These are phyloP conservation scores for Lepidothrix coronata DNA, from an alignment of 2,113 vertebrate species.

Conservation along the genomic window DNA sequence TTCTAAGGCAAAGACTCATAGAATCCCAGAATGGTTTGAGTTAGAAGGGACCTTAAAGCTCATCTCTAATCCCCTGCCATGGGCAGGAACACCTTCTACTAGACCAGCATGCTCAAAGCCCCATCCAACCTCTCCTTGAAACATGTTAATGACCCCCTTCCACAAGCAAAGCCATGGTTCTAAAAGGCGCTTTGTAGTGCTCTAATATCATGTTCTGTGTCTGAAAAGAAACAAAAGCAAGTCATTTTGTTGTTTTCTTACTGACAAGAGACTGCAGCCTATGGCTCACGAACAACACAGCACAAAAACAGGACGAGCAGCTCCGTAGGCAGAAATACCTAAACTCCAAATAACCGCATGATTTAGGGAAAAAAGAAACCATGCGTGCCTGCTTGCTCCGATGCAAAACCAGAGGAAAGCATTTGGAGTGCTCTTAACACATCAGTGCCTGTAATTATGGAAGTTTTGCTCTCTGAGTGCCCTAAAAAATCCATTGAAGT, in stretches of 20 bases:
- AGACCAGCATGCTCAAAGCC: not conserved
- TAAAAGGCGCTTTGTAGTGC: not conserved
- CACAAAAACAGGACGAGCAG: not conserved
- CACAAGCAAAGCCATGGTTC: not conserved
- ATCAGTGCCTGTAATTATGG: not conserved
- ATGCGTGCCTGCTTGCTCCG: not conserved
- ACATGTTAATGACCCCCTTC: not conserved
- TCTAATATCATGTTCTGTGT: not conserved
- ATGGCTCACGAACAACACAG: not conserved
- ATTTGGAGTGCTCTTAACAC: slow-evolving; percentile 21
- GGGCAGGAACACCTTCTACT: not conserved
- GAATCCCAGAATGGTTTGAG: not conserved
- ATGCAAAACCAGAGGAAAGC: slow-evolving; percentile 11
- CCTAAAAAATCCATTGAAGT: not conserved
- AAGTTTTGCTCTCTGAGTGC: not conserved
- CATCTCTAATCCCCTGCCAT: not conserved
- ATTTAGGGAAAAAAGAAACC: not conserved
- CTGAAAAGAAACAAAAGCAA: slow-evolving; percentile 3
- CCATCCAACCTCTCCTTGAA: not conserved
- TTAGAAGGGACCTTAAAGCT: not conserved
- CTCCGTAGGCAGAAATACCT: slow-evolving; percentile 8
- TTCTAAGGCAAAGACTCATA: not conserved
- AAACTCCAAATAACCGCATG: slow-evolving; percentile 1
- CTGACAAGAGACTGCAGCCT: not conserved
- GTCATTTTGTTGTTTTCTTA: not conserved